phyloP scores from a whole-genome alignment of 2,113 vertebrate species.

The Gasterosteus aculeatus region DNA sequence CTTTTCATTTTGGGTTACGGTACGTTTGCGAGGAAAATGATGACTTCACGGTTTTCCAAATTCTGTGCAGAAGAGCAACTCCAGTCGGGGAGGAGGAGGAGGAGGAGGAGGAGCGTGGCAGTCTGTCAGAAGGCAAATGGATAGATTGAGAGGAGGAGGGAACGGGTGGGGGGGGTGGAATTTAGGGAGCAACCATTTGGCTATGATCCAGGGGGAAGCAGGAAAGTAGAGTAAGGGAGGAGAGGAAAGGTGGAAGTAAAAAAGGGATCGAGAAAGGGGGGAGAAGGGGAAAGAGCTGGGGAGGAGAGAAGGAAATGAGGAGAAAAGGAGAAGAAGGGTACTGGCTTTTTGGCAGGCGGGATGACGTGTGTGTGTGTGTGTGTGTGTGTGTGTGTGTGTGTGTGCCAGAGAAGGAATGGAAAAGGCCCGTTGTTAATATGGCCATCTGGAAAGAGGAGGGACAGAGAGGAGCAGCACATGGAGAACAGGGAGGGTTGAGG shows the following conservation, averaged over 20 bases:
- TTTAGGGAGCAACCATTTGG: constrained; percentile 49
- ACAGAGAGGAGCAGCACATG: constrained; percentile 1
- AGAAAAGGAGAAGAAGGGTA: constrained; percentile 23
- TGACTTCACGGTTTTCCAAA: constrained; percentile 72
- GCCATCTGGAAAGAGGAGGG: constrained; percentile 61
- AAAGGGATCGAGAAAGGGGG: constrained; percentile 9
- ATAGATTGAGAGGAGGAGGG: constrained; percentile 8
- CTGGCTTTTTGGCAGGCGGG: constrained; percentile 35
- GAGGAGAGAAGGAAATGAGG: constrained; percentile 25
- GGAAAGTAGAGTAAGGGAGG: constrained; percentile 55
- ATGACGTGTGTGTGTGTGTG: constrained; percentile 19
- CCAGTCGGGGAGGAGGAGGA: constrained; percentile 35
- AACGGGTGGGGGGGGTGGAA: constrained; percentile 6
- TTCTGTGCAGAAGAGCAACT: constrained; percentile 61
- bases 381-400: constrained; percentile 34
- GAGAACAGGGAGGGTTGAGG: constrained; percentile 31
- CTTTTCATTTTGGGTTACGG: constrained; percentile 63
- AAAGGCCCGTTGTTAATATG: constrained; percentile 50
- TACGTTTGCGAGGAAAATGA: constrained; percentile 64
- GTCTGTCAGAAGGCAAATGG: constrained; percentile 46
- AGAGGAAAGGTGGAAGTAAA: constrained; percentile 17
- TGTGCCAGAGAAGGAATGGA: constrained; percentile 55
- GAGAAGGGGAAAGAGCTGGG: constrained; percentile 19
- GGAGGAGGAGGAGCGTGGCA: constrained; percentile 51
- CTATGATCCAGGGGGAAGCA: constrained; percentile 32